Percentiles rank a stretch among this genome's conserved stretches.
phyloP scores from a whole-genome alignment of 2,888 invertebrate species.

The Callinectes sapidus region DNA sequence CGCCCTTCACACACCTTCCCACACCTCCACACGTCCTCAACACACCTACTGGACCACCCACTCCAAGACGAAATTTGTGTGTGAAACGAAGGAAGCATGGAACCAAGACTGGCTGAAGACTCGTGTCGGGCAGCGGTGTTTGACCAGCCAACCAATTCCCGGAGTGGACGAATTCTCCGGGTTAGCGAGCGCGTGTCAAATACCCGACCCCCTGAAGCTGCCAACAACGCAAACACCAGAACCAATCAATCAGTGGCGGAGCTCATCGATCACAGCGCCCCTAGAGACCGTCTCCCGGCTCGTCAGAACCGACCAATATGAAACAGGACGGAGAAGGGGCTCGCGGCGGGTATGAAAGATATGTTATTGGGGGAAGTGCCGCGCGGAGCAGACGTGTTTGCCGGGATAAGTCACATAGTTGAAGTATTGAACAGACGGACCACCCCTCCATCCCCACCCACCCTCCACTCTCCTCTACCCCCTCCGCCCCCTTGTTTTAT shows the following conservation, averaged over 20 bases:
- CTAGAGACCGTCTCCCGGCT: slow-evolving; percentile 36
- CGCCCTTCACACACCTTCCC: not conserved
- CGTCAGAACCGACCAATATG: slow-evolving; percentile 59
- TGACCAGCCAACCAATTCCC: slow-evolving; percentile 43
- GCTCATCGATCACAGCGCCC: slow-evolving; percentile 61
- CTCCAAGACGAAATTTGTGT: not conserved
- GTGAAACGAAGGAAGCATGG: not conserved
- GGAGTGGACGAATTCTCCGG: slow-evolving; percentile 36
- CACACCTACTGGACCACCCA: not conserved
- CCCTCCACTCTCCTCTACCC: not conserved
- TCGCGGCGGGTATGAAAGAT: slow-evolving; percentile 57
- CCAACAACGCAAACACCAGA: slow-evolving; percentile 65
- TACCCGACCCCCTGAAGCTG: slow-evolving; percentile 57
- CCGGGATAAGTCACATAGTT: slow-evolving; percentile 72
- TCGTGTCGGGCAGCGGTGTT: slow-evolving; percentile 15
- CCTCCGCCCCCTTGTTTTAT: slow-evolving; percentile 24
- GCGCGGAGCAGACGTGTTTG: slow-evolving; percentile 69
- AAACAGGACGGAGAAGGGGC: slow-evolving; percentile 55
- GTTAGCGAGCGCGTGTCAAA: slow-evolving; percentile 49
- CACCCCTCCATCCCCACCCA: not conserved
- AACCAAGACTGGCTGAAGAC: not conserved
- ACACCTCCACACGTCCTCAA: not conserved
- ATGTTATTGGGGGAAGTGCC: slow-evolving; percentile 71
- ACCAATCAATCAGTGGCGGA: slow-evolving; percentile 66
- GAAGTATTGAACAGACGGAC: slow-evolving; percentile 60